Conservation (phyloP, 1,140 invertebrate genomes). For the Notospermus geniculatus region DNA sequence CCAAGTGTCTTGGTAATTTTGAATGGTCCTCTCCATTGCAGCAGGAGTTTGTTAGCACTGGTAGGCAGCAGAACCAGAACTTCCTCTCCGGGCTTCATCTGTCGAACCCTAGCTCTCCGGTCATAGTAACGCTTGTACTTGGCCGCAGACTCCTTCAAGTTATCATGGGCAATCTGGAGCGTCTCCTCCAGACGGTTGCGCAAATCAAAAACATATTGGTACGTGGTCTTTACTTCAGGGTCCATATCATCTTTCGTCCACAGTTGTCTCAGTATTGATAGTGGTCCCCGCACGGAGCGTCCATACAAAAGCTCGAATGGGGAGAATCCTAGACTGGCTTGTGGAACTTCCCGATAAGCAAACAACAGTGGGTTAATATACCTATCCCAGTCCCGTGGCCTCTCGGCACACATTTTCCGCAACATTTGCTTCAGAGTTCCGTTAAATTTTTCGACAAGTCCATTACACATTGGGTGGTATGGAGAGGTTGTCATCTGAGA, state of each 20-base stretch:
- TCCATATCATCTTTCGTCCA: not conserved
- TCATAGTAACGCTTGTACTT: not conserved
- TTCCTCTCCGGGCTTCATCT: not conserved
- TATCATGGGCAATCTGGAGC: not conserved
- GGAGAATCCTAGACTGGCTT: slow-evolving; percentile 5
- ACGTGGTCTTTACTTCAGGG: not conserved
- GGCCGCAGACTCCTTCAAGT: not conserved
- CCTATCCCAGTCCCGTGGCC: slow-evolving; percentile 15
- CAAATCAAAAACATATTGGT: not conserved
- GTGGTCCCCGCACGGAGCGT: not conserved
- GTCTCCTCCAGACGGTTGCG: not conserved
- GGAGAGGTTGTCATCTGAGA: not conserved
- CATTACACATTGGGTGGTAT: too few relatives aligned
- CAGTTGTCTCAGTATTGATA: not conserved
- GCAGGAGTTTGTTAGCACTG: not conserved
- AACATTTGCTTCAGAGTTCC: slow-evolving; percentile 28
- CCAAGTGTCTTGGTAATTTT: not conserved
- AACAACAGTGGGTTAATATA: slow-evolving; percentile 10
- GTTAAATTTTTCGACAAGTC: too few relatives aligned
- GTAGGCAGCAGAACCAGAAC: not conserved
- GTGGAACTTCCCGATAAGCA: slow-evolving; percentile 15
- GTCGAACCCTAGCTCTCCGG: not conserved
- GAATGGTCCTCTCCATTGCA: slow-evolving; percentile 7
- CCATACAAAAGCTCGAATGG: slow-evolving; percentile 2
- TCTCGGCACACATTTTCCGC: slow-evolving; percentile 13